phyloP scores from a whole-genome alignment of 35 echinoderm and acorn worm genomes.

The Heliocidaris tuberculata region DNA sequence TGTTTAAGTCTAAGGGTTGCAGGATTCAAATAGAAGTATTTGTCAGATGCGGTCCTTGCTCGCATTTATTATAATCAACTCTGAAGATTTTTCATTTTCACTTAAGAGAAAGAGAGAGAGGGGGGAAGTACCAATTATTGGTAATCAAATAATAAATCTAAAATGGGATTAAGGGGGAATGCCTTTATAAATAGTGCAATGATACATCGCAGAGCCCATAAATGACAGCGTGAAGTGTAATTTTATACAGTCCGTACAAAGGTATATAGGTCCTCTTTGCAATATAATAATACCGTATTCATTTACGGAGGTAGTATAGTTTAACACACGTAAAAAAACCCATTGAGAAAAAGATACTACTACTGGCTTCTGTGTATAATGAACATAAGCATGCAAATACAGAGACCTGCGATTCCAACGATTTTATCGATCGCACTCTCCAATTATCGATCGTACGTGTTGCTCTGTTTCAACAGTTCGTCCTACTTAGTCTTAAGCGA shows the following conservation, averaged over 20 bases:
- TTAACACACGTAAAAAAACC: background rate
- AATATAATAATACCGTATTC: background rate
- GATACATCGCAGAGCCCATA: background rate
- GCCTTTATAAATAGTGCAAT: background rate
- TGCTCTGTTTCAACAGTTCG: constrained; percentile 36
- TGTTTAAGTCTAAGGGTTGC: no score
- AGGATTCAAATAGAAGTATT: no score
- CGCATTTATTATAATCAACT: no score
- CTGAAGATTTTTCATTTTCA: no score
- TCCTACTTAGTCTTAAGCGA: background rate
- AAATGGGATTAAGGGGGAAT: background rate
- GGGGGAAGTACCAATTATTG: background rate
- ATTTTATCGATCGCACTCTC: constrained; percentile 41
- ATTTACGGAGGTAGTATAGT: background rate
- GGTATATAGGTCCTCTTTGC: background rate
- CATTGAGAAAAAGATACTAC: background rate
- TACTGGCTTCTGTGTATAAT: background rate
- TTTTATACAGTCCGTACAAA: background rate
- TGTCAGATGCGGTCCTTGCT: no score
- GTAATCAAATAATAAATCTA: background rate
- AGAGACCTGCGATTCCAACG: constrained; percentile 29
- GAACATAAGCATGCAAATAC: constrained; percentile 7
- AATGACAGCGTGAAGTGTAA: background rate
- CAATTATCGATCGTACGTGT: constrained; percentile 41
- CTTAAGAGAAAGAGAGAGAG: no score